These are phyloP conservation scores for Hyposoter didymator DNA, from an alignment of 2,888 invertebrate genomes.

Conservation along the genomic window DNA sequence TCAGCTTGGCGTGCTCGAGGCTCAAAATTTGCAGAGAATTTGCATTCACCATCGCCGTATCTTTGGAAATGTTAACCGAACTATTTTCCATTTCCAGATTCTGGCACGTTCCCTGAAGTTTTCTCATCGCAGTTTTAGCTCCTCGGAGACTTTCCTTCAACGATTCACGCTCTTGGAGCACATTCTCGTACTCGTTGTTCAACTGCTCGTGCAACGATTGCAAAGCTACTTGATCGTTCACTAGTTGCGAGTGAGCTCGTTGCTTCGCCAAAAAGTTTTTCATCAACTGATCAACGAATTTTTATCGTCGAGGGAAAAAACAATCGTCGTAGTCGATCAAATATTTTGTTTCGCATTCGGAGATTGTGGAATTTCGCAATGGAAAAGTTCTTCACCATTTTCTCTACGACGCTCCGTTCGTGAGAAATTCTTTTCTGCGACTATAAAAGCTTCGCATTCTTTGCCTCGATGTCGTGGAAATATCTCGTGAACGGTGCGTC, in stretches of 20 bases:
- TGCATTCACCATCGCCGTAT: conserved; percentile 90
- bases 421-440: conserved; percentile 85
- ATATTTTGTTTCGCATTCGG: too few relatives aligned
- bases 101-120: conserved; percentile 88
- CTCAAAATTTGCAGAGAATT: conserved; percentile 93
- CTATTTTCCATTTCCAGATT: conserved; percentile 88
- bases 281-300: conserved; percentile 85
- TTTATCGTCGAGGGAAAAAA: too few relatives aligned
- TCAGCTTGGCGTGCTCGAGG: conserved; percentile 94
- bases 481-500: too few relatives aligned
- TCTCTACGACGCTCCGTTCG: conserved; percentile 84
- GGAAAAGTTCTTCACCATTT: conserved; percentile 88
- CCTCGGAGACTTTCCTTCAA: conserved; percentile 91
- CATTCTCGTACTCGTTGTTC: conserved; percentile 94
- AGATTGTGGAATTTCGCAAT: conserved; percentile 13
- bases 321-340: too few relatives aligned
- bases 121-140: conserved; percentile 90
- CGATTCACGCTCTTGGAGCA: conserved; percentile 92
- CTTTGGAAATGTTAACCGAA: conserved; percentile 90
- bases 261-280: conserved; percentile 91
- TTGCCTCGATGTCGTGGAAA: too few relatives aligned
- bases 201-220: conserved; percentile 96
- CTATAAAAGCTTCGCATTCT: too few relatives aligned
- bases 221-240: conserved; percentile 94
- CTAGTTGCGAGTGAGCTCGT: conserved; percentile 90